phyloP scores from a whole-genome alignment of 1,140 invertebrate species.

The Drosophila tristis region DNA sequence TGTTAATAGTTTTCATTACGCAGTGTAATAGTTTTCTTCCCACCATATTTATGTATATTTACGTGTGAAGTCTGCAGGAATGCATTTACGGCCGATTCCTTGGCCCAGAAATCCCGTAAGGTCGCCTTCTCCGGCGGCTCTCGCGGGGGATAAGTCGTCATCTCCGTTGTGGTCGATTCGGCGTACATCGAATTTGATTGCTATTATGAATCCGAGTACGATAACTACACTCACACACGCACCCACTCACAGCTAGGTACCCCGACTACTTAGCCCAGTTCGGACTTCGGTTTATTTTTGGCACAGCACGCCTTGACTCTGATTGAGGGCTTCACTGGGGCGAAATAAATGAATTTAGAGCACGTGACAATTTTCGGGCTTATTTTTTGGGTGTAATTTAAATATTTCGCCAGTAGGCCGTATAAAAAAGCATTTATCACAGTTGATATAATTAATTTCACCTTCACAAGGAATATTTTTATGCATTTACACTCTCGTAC shows the following conservation, averaged over 20 bases:
- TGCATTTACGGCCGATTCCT: slow-evolving; percentile 79
- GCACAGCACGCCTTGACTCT: slow-evolving; percentile 59
- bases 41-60: slow-evolving; percentile 37
- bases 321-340: slow-evolving; percentile 15
- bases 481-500: not conserved
- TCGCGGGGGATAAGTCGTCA: slow-evolving; percentile 67
- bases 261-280: slow-evolving; percentile 66
- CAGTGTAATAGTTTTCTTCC: slow-evolving; percentile 28
- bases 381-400: slow-evolving; percentile 60
- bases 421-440: slow-evolving; percentile 73
- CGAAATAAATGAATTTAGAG: slow-evolving; percentile 76
- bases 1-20: slow-evolving; percentile 50
- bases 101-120: slow-evolving; percentile 79
- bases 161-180: slow-evolving; percentile 77
- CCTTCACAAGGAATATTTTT: slow-evolving; percentile 46
- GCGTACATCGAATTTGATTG: slow-evolving; percentile 64
- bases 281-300: slow-evolving; percentile 37
- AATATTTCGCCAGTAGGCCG: slow-evolving; percentile 55
- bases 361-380: slow-evolving; percentile 69
- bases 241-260: slow-evolving; percentile 1
- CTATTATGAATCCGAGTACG: slow-evolving; percentile 20
- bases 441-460: slow-evolving; percentile 74
- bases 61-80: slow-evolving; percentile 75
- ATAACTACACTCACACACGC: slow-evolving; percentile 34
- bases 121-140: slow-evolving; percentile 65